Evolutionary conservation across 2,888 invertebrate species (phyloP).

Genomic region (Apotomis turbidana): DNA sequence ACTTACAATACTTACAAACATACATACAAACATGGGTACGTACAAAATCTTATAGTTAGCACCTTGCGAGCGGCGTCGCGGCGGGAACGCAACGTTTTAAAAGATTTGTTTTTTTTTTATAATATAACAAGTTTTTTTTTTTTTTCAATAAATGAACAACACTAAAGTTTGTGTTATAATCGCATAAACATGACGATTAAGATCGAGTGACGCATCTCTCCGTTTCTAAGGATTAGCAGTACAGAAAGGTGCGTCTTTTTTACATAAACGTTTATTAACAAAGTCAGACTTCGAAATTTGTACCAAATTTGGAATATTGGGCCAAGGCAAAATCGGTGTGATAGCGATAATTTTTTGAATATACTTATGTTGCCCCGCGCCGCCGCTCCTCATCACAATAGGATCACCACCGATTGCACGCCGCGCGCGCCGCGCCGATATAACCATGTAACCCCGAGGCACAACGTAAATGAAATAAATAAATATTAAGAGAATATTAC

Average conservation of each 20-base stretch:
- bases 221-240: no score
- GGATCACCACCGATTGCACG: constrained; percentile 31
- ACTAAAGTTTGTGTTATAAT: no score
- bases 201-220: no score
- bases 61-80: constrained; percentile 52
- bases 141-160: not conserved
- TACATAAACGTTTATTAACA: not conserved
- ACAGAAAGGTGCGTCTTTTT: no score
- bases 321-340: not conserved
- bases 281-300: not conserved
- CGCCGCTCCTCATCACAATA: constrained; percentile 35
- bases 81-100: constrained; percentile 30
- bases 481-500: no score
- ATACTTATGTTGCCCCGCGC: constrained; percentile 24
- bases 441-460: not conserved
- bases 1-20: constrained; percentile 37
- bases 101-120: not conserved
- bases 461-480: no score
- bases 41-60: constrained; percentile 58
- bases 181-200: no score
- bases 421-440: constrained; percentile 24
- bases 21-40: constrained; percentile 43
- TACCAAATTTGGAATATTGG: not conserved
- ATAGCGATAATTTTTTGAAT: constrained; percentile 10
- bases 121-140: not conserved